Evolutionary conservation across 2,113 vertebrate genomes (phyloP).

Genomic region (Rhinichthys klamathensis): DNA sequence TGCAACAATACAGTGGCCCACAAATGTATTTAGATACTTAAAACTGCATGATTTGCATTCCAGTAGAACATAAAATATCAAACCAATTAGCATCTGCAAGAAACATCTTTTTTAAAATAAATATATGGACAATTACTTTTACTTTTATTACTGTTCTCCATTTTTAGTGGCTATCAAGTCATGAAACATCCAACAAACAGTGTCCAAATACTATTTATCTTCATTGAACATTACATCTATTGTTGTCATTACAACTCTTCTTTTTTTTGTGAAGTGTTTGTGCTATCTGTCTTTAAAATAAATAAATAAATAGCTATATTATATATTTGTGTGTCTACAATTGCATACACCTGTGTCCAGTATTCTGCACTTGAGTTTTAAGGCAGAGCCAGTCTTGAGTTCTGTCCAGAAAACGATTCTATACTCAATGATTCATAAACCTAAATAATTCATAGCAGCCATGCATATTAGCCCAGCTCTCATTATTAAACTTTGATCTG

Average conservation of each 20-base stretch:
- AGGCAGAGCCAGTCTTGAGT: slow-evolving; percentile 12
- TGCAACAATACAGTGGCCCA: not conserved
- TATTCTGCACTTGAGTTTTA: not conserved
- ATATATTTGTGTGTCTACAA: slow-evolving; percentile 11
- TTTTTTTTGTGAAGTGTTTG: no score
- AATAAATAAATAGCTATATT: not conserved
- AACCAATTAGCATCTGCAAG: not conserved
- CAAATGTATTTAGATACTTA: not conserved
- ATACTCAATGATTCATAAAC: slow-evolving; percentile 52
- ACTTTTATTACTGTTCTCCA: not conserved
- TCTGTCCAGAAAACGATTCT: slow-evolving; percentile 44
- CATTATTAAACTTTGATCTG: slow-evolving; percentile 60
- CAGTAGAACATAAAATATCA: not conserved
- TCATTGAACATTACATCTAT: not conserved
- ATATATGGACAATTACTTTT: not conserved
- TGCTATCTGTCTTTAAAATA: not conserved
- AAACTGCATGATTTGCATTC: not conserved
- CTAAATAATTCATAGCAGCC: slow-evolving; percentile 50
- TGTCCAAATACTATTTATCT: not conserved
- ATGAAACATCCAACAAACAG: not conserved
- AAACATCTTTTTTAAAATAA: not conserved
- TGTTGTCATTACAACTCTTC: not conserved
- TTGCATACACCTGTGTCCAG: slow-evolving; percentile 1
- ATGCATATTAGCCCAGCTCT: slow-evolving; percentile 49
- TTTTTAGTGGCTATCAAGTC: not conserved